phyloP scores from a whole-genome alignment of 2,888 invertebrate species.

The Limnephilus rhombicus region DNA sequence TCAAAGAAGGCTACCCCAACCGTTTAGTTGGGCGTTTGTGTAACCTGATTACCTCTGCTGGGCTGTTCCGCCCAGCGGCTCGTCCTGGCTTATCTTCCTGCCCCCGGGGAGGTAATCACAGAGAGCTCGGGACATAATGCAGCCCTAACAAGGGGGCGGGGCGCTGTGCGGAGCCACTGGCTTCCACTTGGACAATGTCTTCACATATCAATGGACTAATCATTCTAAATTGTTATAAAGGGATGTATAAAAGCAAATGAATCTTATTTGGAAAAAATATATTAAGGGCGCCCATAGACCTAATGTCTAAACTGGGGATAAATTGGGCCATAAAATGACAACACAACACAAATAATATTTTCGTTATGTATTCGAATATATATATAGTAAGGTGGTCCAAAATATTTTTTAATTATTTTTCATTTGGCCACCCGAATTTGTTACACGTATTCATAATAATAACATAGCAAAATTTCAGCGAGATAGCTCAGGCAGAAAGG shows the following conservation, averaged over 20 bases:
- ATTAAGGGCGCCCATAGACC: background rate
- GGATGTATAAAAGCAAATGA: background rate
- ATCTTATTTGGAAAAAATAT: background rate
- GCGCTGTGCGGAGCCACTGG: background rate
- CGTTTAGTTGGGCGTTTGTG: background rate
- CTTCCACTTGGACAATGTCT: slow-evolving; percentile 1
- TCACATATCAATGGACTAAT: background rate
- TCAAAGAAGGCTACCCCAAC: background rate
- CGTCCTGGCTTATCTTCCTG: background rate
- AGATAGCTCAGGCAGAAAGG: too few relatives aligned
- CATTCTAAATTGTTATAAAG: background rate
- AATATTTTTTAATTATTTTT: too few relatives aligned
- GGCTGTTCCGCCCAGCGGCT: background rate
- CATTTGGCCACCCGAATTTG: too few relatives aligned
- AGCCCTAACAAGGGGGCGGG: background rate
- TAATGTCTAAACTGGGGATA: too few relatives aligned
- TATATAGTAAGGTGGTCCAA: too few relatives aligned
- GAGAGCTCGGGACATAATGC: background rate
- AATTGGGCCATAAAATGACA: too few relatives aligned
- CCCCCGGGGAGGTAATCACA: background rate
- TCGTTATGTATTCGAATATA: too few relatives aligned
- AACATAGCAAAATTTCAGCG: too few relatives aligned
- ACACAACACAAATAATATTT: too few relatives aligned
- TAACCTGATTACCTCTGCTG: background rate
- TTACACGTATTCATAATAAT: too few relatives aligned